phyloP scores from a whole-genome alignment of 1,140 invertebrate species.

The Berghia stephanieae region DNA sequence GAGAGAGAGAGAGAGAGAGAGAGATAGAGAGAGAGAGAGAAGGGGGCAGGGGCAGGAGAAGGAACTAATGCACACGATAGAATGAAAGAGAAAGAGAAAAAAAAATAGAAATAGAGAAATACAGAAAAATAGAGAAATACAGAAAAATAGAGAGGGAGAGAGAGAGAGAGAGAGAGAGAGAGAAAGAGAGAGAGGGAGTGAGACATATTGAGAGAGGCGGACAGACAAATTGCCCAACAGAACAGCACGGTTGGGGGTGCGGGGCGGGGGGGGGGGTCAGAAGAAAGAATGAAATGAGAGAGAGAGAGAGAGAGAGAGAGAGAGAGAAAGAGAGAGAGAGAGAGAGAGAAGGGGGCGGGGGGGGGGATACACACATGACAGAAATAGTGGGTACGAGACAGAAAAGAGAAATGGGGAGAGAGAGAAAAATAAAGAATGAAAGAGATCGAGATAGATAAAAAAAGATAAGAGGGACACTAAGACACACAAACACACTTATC shows the following conservation, averaged over 20 bases:
- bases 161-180: not conserved
- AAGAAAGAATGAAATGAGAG: not conserved
- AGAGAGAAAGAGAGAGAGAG: conserved; percentile 13
- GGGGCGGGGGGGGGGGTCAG: not conserved
- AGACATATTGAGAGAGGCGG: conserved; percentile 5
- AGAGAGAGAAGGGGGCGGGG: not conserved
- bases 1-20: no score
- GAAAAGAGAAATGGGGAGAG: not conserved
- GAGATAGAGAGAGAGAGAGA: not conserved
- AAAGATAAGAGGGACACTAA: no score
- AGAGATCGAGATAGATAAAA: not conserved
- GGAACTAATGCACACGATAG: not conserved
- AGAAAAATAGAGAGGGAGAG: conserved; percentile 6
- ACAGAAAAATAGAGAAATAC: not conserved
- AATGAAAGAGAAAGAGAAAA: conserved; percentile 1
- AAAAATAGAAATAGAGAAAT: conserved; percentile 5
- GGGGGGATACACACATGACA: not conserved
- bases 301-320: conserved; percentile 17
- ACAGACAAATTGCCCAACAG: not conserved
- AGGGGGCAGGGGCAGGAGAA: not conserved
- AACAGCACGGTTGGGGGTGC: not conserved
- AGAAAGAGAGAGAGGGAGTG: no score
- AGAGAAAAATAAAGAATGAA: not conserved
- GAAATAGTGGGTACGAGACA: not conserved
- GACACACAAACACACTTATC: no score